These are phyloP conservation scores for Haemorhous mexicanus DNA, from an alignment of 2,113 vertebrate genomes.

Conservation along the genomic window DNA sequence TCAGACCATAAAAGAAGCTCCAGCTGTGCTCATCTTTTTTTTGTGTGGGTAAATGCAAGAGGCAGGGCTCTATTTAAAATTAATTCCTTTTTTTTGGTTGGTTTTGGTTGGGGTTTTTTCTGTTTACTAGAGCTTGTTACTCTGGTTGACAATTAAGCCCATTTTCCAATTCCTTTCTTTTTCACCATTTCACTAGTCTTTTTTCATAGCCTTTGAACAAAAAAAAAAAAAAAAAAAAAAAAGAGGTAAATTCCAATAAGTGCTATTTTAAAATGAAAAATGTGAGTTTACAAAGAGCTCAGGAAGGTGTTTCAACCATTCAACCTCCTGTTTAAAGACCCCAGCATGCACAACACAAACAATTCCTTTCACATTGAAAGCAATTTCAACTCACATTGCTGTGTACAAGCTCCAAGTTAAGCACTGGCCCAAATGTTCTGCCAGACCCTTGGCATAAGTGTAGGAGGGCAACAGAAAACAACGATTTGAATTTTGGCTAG, in stretches of 20 bases:
- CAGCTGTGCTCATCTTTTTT: slow-evolving; percentile 39
- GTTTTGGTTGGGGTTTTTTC: not conserved
- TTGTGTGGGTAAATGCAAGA: not conserved
- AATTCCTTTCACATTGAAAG: not conserved
- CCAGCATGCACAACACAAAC: not conserved
- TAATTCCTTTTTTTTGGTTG: not conserved
- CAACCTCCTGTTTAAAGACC: not conserved
- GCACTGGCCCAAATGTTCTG: not conserved
- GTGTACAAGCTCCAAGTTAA: not conserved
- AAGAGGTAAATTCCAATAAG: not conserved
- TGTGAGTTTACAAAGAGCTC: not conserved
- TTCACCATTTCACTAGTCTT: not conserved
- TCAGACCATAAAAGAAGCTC: slow-evolving; percentile 28
- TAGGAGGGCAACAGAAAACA: slow-evolving; percentile 16
- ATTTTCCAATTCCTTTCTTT: not conserved
- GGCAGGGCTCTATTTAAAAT: slow-evolving; percentile 13
- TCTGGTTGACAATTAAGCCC: slow-evolving; percentile 27
- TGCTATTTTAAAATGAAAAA: slow-evolving; percentile 2
- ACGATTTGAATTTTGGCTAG: not conserved
- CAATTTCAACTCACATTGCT: not conserved
- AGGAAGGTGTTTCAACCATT: not conserved
- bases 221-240: not conserved
- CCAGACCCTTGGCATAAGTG: not conserved
- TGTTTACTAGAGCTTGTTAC: slow-evolving; percentile 38
- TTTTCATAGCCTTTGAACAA: not conserved